phyloP scores from a whole-genome alignment of 1,140 invertebrate genomes.

The Scaptomyza graminum region DNA sequence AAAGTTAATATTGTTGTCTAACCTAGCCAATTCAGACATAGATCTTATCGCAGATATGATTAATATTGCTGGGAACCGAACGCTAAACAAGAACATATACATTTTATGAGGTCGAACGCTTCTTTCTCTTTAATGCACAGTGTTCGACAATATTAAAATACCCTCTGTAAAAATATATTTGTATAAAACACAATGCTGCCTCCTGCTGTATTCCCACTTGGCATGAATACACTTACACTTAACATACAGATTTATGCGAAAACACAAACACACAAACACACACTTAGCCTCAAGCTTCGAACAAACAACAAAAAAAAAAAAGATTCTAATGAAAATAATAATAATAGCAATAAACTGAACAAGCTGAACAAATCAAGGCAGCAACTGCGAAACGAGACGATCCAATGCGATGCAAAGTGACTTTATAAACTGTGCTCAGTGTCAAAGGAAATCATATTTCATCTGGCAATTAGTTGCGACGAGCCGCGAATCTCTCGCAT shows the following conservation, averaged over 20 bases:
- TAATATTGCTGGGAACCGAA: too few species aligned
- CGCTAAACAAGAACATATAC: not conserved
- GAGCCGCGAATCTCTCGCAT: constrained; percentile 20
- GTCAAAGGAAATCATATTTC: constrained; percentile 80
- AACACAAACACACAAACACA: not conserved
- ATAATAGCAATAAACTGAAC: constrained; percentile 22
- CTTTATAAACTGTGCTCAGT: constrained; percentile 59
- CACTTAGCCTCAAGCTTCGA: not conserved
- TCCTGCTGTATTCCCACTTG: not conserved
- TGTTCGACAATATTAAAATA: not conserved
- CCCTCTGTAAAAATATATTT: too few species aligned
- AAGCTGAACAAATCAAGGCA: constrained; percentile 31
- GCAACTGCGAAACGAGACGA: constrained; percentile 2
- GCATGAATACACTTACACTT: not conserved
- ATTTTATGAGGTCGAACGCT: too few species aligned
- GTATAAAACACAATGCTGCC: constrained; percentile 13
- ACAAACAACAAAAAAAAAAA: not conserved
- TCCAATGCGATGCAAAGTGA: constrained; percentile 1
- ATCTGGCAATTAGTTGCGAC: constrained; percentile 66
- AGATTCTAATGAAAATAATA: constrained; percentile 14
- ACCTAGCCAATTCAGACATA: too few species aligned
- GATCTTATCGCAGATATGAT: too few species aligned
- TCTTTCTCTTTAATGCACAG: too few species aligned
- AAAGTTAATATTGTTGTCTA: too few species aligned
- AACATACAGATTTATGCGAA: not conserved